These are phyloP conservation scores for Enteromius mattozi DNA, from an alignment of 2,797 vertebrate genomes.

Conservation along the genomic window DNA sequence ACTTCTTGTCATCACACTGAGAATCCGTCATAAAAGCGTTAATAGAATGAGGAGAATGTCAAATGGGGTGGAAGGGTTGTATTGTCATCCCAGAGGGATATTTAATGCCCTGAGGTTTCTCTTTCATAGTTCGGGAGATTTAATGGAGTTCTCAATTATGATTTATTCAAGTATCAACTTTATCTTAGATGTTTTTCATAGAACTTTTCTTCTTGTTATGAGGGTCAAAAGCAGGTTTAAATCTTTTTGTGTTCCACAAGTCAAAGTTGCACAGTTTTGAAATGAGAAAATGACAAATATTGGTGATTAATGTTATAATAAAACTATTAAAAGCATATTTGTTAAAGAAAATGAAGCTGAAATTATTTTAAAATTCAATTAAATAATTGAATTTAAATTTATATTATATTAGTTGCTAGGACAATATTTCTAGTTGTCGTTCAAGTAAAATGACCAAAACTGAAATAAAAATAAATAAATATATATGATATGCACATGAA, in stretches of 20 bases:
- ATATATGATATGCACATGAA: too few species aligned
- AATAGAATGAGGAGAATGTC: conserved; percentile 41
- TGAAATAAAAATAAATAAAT: background rate
- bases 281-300: background rate
- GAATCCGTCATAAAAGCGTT: conserved; percentile 28
- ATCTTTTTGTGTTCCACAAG: too few species aligned
- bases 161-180: conserved; percentile 16
- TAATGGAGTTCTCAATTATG: conserved; percentile 30
- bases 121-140: conserved; percentile 17
- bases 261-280: background rate
- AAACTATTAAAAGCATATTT: background rate
- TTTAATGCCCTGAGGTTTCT: conserved; percentile 19
- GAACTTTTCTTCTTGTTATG: background rate
- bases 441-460: background rate
- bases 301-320: background rate
- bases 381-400: background rate
- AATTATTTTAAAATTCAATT: too few species aligned
- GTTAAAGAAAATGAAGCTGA: background rate
- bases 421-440: background rate
- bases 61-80: conserved; percentile 35
- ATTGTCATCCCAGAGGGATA: conserved; percentile 28
- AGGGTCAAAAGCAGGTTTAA: background rate
- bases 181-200: background rate
- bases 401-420: background rate
- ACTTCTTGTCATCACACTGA: conserved; percentile 37